Evolutionary conservation across 2,888 invertebrate genomes (phyloP), one percentile per base, ranked within the genome.

Genomic region (Craniophora ligustri): DNA sequence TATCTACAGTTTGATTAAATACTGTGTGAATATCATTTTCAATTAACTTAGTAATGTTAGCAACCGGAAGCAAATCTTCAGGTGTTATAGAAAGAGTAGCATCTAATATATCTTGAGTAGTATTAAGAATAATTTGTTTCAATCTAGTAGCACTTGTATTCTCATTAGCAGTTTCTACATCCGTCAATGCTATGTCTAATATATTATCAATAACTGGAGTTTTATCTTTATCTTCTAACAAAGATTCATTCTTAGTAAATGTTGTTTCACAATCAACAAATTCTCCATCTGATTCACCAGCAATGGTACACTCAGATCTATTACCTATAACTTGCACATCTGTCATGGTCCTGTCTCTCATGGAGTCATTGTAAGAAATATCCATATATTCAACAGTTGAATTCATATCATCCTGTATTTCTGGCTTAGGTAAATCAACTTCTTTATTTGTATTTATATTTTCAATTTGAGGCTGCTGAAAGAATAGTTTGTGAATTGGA

Each of bases 201-300:
- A 48, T 56, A 23, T 38, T 23, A 6, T 63, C 36, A 47, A 36
- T 39, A 0, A 62, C 38, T 26, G 55, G 50, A 47, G 56, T 66
- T 32, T 45, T 61, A 45, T 51, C 44, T 0, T 30, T 53, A 53
- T 64, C 67, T 31, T 58, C 67, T 15, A 47, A 13, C 46, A 58
- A 31, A 34, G 71, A 73, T 41, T 85, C 84, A 76, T 79, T 81
- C 61, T 87, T 87, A n/a, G 79, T 82, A 58, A 91, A 84, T 67
- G 89, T 89, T 44, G 90, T 86, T 78, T 92, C 92, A 79, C 92
- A 92, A 61, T 93, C 92, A 30, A 89, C 70, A 86, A 92, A 92
- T 60, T 92, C 92, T 74, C 83, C 74, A 61, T 92, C 92, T 4
- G 92, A 91, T 56, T 92, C 91, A 21, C 57, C 54, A 41, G 71